A percentile compares a stretch with the other conserved stretches of the same genome.
These are phyloP conservation scores for Phyto melanocephala DNA, from an alignment of 2,888 invertebrate species.

Conservation along the genomic window DNA sequence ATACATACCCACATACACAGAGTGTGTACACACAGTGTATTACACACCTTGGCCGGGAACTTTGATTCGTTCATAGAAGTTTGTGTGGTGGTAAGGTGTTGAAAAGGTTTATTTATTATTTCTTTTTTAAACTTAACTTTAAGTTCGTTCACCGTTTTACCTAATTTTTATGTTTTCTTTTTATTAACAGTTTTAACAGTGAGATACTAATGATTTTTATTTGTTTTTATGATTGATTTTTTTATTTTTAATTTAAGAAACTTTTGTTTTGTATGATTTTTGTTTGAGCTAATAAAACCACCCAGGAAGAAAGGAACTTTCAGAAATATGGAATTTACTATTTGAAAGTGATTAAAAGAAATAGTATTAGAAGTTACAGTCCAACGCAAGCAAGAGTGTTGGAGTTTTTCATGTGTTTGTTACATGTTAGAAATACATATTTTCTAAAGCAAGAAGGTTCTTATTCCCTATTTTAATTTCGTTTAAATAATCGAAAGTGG, in stretches of 20 bases:
- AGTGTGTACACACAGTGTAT: too few relatives aligned
- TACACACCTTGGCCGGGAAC: constrained; percentile 9
- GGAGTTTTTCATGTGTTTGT: too few relatives aligned
- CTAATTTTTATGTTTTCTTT: constrained; percentile 34
- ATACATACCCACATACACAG: too few relatives aligned
- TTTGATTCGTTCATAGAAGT: constrained; percentile 4
- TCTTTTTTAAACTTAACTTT: constrained; percentile 15
- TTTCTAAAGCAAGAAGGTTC: too few relatives aligned
- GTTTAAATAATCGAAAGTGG: too few relatives aligned
- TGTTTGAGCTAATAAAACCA: not conserved
- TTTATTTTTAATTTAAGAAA: not conserved
- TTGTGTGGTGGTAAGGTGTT: not conserved
- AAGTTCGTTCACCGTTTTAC: constrained; percentile 58
- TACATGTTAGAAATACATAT: too few relatives aligned
- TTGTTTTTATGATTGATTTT: not conserved
- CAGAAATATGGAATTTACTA: too few relatives aligned
- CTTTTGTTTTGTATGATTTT: not conserved
- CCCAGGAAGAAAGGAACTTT: not conserved
- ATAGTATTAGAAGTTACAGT: too few relatives aligned
- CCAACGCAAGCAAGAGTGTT: too few relatives aligned
- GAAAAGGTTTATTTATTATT: not conserved
- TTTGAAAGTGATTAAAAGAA: too few relatives aligned
- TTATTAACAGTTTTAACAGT: not conserved
- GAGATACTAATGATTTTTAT: not conserved
- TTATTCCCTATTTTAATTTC: too few relatives aligned